A percentile compares a stretch with the other conserved stretches of the same genome.
These are phyloP conservation scores for Propsilocerus akamusi DNA, from an alignment of 1,140 invertebrate species.

Conservation along the genomic window DNA sequence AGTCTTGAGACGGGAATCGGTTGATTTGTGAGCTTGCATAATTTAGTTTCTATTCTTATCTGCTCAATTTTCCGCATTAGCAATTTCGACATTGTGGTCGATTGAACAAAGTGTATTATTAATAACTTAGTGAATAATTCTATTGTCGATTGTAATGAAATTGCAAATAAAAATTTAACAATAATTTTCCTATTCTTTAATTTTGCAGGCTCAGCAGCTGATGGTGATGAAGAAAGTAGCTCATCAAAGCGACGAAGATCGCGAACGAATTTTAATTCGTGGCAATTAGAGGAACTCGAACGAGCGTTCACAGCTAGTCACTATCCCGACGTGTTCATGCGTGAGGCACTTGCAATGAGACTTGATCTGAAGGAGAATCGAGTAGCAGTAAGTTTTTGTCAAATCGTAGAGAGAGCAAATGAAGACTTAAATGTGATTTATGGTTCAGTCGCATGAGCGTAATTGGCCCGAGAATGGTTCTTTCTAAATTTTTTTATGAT, in stretches of 20 bases:
- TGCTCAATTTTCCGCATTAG: too few species aligned
- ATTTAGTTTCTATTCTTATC: too few species aligned
- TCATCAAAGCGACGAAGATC: slow-evolving; percentile 62
- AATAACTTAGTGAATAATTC: not conserved
- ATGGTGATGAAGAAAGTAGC: slow-evolving; percentile 24
- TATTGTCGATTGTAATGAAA: not conserved
- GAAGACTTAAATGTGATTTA: too few species aligned
- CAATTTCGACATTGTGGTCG: too few species aligned
- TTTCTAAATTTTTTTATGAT: too few species aligned
- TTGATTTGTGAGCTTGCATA: too few species aligned
- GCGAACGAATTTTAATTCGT: slow-evolving; percentile 95
- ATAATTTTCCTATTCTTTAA: slow-evolving; percentile 4
- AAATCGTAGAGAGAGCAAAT: too few species aligned
- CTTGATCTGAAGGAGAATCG: slow-evolving; percentile 94
- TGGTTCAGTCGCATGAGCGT: too few species aligned
- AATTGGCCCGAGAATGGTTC: too few species aligned
- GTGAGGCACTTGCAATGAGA: slow-evolving; percentile 85
- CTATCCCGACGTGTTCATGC: slow-evolving; percentile 98
- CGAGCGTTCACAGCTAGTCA: slow-evolving; percentile 89
- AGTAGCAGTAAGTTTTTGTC: slow-evolving; percentile 81
- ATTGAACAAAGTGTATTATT: too few species aligned
- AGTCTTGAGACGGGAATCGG: too few species aligned
- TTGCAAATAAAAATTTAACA: not conserved
- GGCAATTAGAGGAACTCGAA: slow-evolving; percentile 97
- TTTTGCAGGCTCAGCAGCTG: slow-evolving; percentile 20